Percentiles rank a stretch among this genome's conserved stretches.
Evolutionary conservation across 2,113 vertebrate genomes (phyloP).

Genomic region (Percopsis transmontana): DNA sequence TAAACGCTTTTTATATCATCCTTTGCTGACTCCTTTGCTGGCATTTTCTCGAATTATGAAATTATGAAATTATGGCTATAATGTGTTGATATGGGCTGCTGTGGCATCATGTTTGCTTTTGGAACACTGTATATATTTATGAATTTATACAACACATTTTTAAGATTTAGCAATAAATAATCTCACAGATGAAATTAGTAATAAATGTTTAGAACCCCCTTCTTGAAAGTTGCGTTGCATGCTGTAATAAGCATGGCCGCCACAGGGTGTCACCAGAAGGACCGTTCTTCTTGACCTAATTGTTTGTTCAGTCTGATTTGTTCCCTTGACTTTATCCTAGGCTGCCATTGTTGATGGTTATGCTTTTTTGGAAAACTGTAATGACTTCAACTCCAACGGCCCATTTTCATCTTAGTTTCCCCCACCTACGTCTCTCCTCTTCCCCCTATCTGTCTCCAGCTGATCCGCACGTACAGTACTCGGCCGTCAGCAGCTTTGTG

Average conservation of each 20-base stretch:
- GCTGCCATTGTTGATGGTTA: background rate
- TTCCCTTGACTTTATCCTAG: background rate
- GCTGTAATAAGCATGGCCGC: background rate
- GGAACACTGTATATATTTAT: no score
- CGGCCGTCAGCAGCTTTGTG: slow-evolving; percentile 98
- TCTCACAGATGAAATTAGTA: no score
- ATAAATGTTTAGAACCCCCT: background rate
- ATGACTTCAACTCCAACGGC: background rate
- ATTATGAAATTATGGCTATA: no score
- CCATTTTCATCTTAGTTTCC: background rate
- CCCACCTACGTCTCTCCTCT: slow-evolving; percentile 1
- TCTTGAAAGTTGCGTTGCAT: background rate
- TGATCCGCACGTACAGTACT: slow-evolving; percentile 97
- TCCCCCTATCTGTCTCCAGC: slow-evolving; percentile 79
- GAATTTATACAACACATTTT: no score
- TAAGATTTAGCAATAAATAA: no score
- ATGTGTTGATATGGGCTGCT: no score
- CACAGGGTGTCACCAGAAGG: slow-evolving; percentile 43
- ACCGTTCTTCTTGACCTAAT: no score
- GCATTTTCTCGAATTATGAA: no score
- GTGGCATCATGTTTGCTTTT: no score
- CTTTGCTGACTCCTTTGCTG: no score
- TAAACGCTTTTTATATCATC: no score
- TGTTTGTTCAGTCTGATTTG: no score
- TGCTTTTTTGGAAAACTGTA: background rate